Percentiles rank a stretch among this genome's conserved stretches.
These are phyloP conservation scores for Sylvilagus floridanus DNA, from an alignment of 2,797 vertebrate genomes.

Conservation along the genomic window DNA sequence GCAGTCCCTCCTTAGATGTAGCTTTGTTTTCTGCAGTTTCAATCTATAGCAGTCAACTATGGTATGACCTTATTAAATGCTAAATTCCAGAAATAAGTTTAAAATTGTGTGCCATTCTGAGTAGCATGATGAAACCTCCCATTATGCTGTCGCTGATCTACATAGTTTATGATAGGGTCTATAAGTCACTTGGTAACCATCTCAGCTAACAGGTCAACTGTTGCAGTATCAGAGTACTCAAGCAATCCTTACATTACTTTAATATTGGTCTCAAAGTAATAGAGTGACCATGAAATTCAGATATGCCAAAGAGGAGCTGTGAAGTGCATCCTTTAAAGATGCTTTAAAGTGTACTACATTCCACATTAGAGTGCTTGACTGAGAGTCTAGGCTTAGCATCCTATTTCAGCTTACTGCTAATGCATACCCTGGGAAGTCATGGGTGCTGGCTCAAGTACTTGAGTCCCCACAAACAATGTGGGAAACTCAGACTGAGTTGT, in stretches of 20 bases:
- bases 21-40: background rate
- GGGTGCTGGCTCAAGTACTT: no score
- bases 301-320: background rate
- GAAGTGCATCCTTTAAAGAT: background rate
- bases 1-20: background rate
- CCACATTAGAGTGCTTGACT: no score
- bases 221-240: background rate
- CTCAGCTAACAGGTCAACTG: background rate
- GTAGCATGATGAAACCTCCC: background rate
- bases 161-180: background rate
- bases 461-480: no score
- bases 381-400: no score
- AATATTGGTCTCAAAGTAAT: background rate
- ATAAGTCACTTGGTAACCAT: background rate
- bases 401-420: no score
- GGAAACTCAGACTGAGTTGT: no score
- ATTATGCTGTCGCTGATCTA: background rate
- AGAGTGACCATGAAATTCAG: background rate
- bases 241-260: background rate
- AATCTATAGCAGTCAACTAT: background rate
- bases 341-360: no score
- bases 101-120: background rate
- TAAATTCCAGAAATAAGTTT: background rate
- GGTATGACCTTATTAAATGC: background rate
- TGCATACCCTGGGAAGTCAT: no score